Conservation (phyloP, 2,797 vertebrate species). For the Benthosema pterotum region DNA sequence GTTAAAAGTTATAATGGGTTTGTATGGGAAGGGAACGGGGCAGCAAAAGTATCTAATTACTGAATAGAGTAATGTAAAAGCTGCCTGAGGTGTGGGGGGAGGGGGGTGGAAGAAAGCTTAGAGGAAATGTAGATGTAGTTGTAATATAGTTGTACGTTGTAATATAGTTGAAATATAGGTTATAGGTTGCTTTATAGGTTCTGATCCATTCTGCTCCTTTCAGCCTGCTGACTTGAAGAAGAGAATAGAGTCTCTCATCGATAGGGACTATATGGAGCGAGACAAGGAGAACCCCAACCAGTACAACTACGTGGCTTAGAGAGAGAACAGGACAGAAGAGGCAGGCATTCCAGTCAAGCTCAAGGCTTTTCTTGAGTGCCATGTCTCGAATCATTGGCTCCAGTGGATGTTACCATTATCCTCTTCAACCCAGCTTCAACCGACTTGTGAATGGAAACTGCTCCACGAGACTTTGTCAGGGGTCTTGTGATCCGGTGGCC, state of each 20-base stretch:
- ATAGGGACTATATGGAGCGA: slow-evolving; percentile 99
- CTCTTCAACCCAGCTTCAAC: slow-evolving; percentile 85
- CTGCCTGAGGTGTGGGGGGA: no score
- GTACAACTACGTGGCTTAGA: slow-evolving; percentile 99
- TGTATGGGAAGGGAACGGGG: no score
- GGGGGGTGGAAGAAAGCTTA: no score
- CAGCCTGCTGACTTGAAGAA: slow-evolving; percentile 99
- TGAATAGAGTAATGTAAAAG: no score
- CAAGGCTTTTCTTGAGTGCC: slow-evolving; percentile 81
- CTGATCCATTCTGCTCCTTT: slow-evolving; percentile 13
- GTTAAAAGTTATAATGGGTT: no score
- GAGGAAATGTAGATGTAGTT: no score
- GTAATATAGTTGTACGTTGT: no score
- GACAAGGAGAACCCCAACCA: slow-evolving; percentile 99
- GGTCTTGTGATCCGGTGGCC: slow-evolving; percentile 88
- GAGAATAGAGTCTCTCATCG: slow-evolving; percentile 99
- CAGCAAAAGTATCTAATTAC: no score
- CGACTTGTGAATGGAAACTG: slow-evolving; percentile 89
- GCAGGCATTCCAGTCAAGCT: slow-evolving; percentile 68
- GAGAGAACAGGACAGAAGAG: slow-evolving; percentile 46
- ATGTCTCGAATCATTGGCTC: slow-evolving; percentile 84
- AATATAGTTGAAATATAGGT: no score
- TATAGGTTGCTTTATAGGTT: no score
- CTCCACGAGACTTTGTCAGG: slow-evolving; percentile 84
- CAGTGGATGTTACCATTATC: slow-evolving; percentile 87